phyloP scores from a whole-genome alignment of 2,888 invertebrate species.

The Hemicrepidius hirtus region DNA sequence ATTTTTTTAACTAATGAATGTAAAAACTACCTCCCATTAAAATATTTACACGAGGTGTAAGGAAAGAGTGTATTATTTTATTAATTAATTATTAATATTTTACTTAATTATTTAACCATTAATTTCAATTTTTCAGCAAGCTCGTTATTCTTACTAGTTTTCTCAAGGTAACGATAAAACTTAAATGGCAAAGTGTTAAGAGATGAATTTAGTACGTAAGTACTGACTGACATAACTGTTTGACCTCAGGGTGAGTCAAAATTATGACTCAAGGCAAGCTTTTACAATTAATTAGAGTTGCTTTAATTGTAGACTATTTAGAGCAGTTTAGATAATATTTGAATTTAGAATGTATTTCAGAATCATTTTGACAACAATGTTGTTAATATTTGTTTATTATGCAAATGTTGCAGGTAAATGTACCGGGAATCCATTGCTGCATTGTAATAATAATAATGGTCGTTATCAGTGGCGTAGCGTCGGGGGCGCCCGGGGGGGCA shows the following conservation, averaged over 20 bases:
- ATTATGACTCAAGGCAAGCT: conserved; percentile 31
- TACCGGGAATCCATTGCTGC: too few species aligned
- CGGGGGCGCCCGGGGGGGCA: too few species aligned
- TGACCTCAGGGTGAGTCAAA: conserved; percentile 30
- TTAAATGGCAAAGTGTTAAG: conserved; percentile 15
- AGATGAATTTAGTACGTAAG: conserved; percentile 27
- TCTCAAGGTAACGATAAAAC: conserved; percentile 10
- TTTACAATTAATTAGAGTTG: not conserved
- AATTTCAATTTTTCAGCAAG: not conserved
- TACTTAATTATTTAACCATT: too few species aligned
- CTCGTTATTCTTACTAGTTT: conserved; percentile 7
- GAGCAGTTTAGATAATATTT: not conserved
- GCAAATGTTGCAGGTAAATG: too few species aligned
- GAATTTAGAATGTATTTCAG: too few species aligned
- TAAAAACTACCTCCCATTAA: not conserved
- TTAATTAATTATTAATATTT: not conserved
- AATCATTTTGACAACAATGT: too few species aligned
- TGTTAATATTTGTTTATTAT: too few species aligned
- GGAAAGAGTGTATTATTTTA: not conserved
- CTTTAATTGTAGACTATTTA: not conserved
- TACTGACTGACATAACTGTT: conserved; percentile 11
- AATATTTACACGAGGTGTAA: not conserved
- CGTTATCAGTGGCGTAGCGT: too few species aligned
- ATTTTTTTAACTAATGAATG: not conserved
- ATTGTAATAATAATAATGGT: too few species aligned